Percentiles rank a stretch among this genome's conserved stretches.
Evolutionary conservation across 1,140 invertebrate species (phyloP).

Genomic region (Holcopasites calliopsidis): DNA sequence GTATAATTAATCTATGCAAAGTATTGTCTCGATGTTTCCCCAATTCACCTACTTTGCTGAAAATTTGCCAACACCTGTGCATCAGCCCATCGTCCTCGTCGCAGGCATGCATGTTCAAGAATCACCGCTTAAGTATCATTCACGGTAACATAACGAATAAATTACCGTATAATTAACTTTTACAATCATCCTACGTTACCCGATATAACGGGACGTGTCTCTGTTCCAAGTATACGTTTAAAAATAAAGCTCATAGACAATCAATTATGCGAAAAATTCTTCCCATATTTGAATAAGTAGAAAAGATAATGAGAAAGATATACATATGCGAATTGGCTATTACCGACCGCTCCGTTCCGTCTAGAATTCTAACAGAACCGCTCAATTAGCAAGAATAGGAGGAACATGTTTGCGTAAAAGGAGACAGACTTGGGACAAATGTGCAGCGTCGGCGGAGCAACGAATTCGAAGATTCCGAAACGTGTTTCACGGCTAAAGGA

Average conservation of each 20-base stretch:
- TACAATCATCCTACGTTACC: not conserved
- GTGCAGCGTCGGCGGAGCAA: not conserved
- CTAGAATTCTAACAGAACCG: not conserved
- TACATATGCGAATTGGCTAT: not conserved
- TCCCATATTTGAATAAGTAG: not conserved
- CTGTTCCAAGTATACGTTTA: not conserved
- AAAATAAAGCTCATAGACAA: not conserved
- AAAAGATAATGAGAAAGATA: not conserved
- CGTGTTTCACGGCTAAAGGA: constrained; percentile 38
- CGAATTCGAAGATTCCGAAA: constrained; percentile 48
- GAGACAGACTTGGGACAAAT: not conserved
- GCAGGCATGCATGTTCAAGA: no score
- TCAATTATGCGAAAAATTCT: not conserved
- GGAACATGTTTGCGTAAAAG: not conserved
- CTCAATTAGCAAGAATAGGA: not conserved
- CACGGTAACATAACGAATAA: not conserved
- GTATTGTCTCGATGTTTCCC: no score
- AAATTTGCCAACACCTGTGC: no score
- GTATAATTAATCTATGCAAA: no score
- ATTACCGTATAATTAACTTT: not conserved
- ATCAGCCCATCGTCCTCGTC: no score
- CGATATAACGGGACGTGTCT: not conserved
- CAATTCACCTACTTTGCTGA: no score
- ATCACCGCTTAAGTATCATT: no score
- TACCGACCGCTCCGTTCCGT: not conserved